Evolutionary conservation across 1,140 invertebrate genomes (phyloP).

Genomic region (Alviniconcha marisindica): DNA sequence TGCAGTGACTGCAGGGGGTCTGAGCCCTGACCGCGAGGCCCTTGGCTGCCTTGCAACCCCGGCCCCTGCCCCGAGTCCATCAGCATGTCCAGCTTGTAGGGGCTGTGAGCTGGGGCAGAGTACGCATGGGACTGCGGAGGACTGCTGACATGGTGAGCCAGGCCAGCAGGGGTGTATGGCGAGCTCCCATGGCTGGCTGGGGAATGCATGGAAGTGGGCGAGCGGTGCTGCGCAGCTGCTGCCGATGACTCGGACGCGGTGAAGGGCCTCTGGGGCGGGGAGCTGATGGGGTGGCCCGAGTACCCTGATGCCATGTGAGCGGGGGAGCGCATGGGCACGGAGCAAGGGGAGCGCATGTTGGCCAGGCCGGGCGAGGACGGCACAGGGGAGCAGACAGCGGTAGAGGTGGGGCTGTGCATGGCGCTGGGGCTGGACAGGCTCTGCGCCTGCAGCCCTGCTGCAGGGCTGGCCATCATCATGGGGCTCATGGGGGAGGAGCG

Average conservation of each 20-base stretch:
- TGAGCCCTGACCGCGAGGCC: slow-evolving; percentile 22
- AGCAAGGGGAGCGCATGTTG: slow-evolving; percentile 51
- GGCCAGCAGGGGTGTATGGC: slow-evolving; percentile 39
- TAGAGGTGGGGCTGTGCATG: slow-evolving; percentile 63
- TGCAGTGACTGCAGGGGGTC: slow-evolving; percentile 72
- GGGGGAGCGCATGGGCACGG: slow-evolving; percentile 49
- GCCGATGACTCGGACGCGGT: slow-evolving; percentile 20
- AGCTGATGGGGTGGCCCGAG: slow-evolving; percentile 32
- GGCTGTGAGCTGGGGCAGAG: slow-evolving; percentile 36
- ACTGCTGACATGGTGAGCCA: slow-evolving; percentile 39
- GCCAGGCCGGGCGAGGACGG: slow-evolving; percentile 44
- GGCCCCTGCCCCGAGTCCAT: slow-evolving; percentile 16
- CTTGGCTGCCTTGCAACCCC: slow-evolving; percentile 38
- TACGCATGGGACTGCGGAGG: slow-evolving; percentile 37
- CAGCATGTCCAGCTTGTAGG: slow-evolving; percentile 40
- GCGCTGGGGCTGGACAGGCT: slow-evolving; percentile 65
- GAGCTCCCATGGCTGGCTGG: slow-evolving; percentile 45
- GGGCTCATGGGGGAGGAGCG: slow-evolving; percentile 67
- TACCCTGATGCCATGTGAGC: slow-evolving; percentile 48
- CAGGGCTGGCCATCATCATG: slow-evolving; percentile 60
- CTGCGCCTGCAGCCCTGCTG: slow-evolving; percentile 60
- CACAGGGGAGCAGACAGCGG: slow-evolving; percentile 52
- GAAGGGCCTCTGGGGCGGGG: slow-evolving; percentile 39
- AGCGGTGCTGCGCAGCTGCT: slow-evolving; percentile 27
- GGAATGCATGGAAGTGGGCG: slow-evolving; percentile 45